Conservation (phyloP, 1,140 invertebrate genomes). For the Orchesella cincta region DNA sequence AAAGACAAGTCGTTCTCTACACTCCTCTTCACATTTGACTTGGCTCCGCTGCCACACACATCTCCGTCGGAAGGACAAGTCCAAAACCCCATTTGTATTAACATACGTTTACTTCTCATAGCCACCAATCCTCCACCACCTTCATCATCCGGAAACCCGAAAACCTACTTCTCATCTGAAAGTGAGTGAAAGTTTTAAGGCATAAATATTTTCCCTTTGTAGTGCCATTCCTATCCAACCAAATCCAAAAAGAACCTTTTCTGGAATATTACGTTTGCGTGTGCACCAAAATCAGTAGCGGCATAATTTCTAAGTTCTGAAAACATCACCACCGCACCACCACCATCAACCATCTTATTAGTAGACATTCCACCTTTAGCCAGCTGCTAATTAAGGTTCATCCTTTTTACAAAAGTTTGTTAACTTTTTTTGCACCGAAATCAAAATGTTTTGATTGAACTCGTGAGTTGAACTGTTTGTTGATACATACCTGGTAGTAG, state of each 20-base stretch:
- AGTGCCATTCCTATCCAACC: not conserved
- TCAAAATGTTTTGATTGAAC: too few species aligned
- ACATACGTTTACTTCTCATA: not conserved
- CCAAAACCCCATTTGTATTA: too few species aligned
- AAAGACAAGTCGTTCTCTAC: not conserved
- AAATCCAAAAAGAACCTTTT: not conserved
- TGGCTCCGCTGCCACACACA: not conserved
- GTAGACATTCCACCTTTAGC: not conserved
- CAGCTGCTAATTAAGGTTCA: too few species aligned
- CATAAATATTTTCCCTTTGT: not conserved
- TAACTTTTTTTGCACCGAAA: too few species aligned
- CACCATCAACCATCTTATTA: not conserved
- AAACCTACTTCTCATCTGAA: slow-evolving; percentile 22
- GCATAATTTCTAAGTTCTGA: too few species aligned
- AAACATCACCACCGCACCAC: too few species aligned
- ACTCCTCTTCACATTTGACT: not conserved
- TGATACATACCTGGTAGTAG: too few species aligned
- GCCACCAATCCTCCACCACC: not conserved
- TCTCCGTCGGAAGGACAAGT: not conserved
- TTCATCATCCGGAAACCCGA: slow-evolving; percentile 28
- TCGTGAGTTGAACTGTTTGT: too few species aligned
- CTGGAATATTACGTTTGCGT: too few species aligned
- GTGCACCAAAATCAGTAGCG: too few species aligned
- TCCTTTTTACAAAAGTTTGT: too few species aligned
- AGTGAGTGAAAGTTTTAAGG: slow-evolving; percentile 9